Conservation (phyloP, 2,888 invertebrate genomes). For the Auanema freiburgensis region DNA sequence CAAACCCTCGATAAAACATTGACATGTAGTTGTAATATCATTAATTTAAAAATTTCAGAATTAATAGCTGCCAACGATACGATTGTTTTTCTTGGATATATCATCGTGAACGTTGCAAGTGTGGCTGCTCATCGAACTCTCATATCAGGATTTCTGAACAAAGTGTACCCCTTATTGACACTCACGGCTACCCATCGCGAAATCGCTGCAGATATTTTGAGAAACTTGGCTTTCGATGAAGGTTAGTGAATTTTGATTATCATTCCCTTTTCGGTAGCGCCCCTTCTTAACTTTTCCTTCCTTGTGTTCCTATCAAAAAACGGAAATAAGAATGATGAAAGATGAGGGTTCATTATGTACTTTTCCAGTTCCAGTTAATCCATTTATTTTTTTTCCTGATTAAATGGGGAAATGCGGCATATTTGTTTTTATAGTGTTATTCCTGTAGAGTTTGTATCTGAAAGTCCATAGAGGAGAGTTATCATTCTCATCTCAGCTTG, state of each 20-base stretch:
- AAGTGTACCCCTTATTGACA: slow-evolving; percentile 3
- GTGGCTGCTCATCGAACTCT: slow-evolving; percentile 26
- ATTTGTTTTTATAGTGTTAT: too few species aligned
- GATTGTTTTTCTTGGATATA: slow-evolving; percentile 31
- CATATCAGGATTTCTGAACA: slow-evolving; percentile 11
- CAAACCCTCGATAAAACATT: too few species aligned
- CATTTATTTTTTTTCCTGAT: too few species aligned
- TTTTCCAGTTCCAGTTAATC: too few species aligned
- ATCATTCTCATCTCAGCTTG: too few species aligned
- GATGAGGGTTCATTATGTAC: neutral
- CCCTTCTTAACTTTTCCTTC: neutral
- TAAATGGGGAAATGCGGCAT: too few species aligned
- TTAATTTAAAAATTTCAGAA: slow-evolving; percentile 12
- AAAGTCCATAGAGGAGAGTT: too few species aligned
- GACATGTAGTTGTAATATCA: too few species aligned
- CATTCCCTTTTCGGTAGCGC: neutral
- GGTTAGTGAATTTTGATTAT: slow-evolving; percentile 24
- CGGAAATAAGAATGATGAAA: neutral
- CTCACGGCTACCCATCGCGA: slow-evolving; percentile 20
- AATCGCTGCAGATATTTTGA: slow-evolving; percentile 40
- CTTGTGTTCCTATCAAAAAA: neutral
- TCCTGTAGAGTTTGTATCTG: too few species aligned
- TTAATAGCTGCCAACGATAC: slow-evolving; percentile 8
- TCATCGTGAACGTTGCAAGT: slow-evolving; percentile 34
- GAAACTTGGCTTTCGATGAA: slow-evolving; percentile 50